phyloP scores from a whole-genome alignment of 2,888 invertebrate species.

The Gortyna flavago region DNA sequence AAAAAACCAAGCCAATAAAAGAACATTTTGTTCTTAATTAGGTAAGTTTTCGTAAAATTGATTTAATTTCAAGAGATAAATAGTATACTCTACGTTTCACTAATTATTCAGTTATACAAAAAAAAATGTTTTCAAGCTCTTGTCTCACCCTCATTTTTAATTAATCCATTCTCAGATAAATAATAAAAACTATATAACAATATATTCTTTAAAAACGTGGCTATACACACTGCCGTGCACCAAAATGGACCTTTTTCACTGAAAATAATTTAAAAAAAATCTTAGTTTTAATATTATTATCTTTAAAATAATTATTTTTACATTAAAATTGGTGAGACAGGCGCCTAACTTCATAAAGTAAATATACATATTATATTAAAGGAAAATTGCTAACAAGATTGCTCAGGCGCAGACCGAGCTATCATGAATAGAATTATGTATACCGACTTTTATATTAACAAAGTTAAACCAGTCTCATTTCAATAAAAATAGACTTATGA shows the following conservation, averaged over 20 bases:
- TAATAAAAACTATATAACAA: conserved; percentile 35
- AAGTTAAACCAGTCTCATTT: conserved; percentile 61
- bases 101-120: conserved; percentile 1
- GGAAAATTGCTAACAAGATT: conserved; percentile 18
- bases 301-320: conserved; percentile 41
- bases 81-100: neutral
- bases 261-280: conserved; percentile 4
- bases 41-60: conserved; percentile 16
- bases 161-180: conserved; percentile 25
- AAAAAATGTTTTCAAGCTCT: conserved; percentile 47
- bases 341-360: conserved; percentile 39
- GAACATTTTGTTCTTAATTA: conserved; percentile 3
- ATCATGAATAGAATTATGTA: neutral
- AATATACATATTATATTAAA: conserved; percentile 23
- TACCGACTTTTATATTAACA: conserved; percentile 38
- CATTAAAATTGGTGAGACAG: conserved; percentile 61
- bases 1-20: neutral
- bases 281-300: conserved; percentile 33
- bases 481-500: conserved; percentile 37
- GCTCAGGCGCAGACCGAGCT: conserved; percentile 21
- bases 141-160: conserved; percentile 55
- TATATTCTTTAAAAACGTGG: conserved; percentile 30
- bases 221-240: conserved; percentile 18
- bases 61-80: conserved; percentile 31
- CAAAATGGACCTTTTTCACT: neutral